Conservation (phyloP, 1,140 invertebrate species). For the Orchestia grillus region DNA sequence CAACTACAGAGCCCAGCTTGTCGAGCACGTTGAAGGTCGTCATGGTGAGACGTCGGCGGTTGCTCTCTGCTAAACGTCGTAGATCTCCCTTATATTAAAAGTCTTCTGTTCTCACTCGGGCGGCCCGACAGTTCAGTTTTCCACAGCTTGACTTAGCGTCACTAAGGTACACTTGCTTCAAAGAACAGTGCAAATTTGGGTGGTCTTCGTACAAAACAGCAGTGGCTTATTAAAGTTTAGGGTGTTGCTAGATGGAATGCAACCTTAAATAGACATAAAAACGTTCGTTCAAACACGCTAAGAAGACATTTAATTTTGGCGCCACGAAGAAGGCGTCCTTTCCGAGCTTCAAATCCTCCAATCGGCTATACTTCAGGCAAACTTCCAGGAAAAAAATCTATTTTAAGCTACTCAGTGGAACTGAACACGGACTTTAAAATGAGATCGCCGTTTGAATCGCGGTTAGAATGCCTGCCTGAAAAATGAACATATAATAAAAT, state of each 20-base stretch:
- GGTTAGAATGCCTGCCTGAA: neutral
- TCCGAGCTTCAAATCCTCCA: neutral
- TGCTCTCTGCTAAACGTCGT: neutral
- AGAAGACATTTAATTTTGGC: neutral
- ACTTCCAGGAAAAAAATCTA: neutral
- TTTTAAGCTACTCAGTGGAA: neutral
- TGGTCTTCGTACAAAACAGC: too few relatives aligned
- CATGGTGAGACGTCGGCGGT: neutral
- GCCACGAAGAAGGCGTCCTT: neutral
- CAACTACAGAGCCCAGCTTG: neutral
- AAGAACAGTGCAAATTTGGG: too few relatives aligned
- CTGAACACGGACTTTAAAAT: neutral
- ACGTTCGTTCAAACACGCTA: neutral
- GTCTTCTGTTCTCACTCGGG: too few relatives aligned
- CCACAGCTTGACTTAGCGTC: too few relatives aligned
- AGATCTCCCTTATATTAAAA: neutral
- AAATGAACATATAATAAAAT: neutral
- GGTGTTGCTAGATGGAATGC: neutral
- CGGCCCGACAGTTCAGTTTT: too few relatives aligned
- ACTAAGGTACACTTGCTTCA: too few relatives aligned
- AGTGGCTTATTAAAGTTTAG: neutral
- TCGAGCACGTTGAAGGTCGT: slow-evolving; percentile 19
- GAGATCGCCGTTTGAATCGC: neutral
- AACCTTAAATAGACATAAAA: neutral
- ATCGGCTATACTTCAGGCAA: neutral